Evolutionary conservation across 1,140 invertebrate genomes (phyloP).

Genomic region (Steinernema feltiae): DNA sequence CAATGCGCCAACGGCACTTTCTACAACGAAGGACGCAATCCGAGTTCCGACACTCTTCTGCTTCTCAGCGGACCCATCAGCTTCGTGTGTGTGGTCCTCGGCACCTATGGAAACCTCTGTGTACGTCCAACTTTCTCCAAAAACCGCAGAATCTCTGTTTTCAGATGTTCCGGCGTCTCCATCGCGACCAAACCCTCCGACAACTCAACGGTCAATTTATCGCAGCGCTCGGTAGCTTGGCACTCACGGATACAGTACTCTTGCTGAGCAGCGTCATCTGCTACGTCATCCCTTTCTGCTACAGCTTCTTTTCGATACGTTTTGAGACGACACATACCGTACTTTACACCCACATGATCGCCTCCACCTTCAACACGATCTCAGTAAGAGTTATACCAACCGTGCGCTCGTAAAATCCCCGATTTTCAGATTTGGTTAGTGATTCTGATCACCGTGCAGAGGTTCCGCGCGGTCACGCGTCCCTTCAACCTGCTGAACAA

Average conservation of each 20-base stretch:
- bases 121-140: not conserved
- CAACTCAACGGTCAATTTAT: conserved; percentile 6
- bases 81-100: not conserved
- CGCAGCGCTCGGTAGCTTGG: not conserved
- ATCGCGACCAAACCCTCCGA: not conserved
- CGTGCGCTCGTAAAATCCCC: not conserved
- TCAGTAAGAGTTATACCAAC: not conserved
- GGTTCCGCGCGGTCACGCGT: not conserved
- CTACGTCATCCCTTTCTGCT: conserved; percentile 9
- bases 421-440: not conserved
- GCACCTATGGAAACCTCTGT: not conserved
- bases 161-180: not conserved
- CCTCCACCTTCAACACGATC: conserved; percentile 2
- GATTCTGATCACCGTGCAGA: not conserved
- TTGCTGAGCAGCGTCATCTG: not conserved
- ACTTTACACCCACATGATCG: conserved; percentile 1
- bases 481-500: conserved; percentile 6
- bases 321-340: not conserved
- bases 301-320: not conserved
- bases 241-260: not conserved
- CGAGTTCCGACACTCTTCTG: not conserved
- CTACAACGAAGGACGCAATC: conserved; percentile 1
- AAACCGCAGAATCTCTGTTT: not conserved
- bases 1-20: not conserved
- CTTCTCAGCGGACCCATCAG: conserved; percentile 3